A percentile compares a stretch with the other conserved stretches of the same genome.
Conservation (phyloP, 1,140 invertebrate genomes). For the Anastrepha ludens region DNA sequence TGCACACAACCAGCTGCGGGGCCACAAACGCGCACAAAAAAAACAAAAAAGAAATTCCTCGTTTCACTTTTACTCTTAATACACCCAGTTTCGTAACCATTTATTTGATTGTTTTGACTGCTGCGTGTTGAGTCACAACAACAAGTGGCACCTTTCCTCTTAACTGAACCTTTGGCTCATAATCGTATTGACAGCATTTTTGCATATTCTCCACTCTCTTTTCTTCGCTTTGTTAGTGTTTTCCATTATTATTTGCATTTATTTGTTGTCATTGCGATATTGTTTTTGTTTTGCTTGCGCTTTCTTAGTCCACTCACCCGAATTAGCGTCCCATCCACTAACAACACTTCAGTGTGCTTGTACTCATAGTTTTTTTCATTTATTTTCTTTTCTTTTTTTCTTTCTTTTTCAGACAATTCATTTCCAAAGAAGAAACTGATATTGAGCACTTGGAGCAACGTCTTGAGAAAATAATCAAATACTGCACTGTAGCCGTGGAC, state of each 20-base stretch:
- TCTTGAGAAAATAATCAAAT: slow-evolving; percentile 91
- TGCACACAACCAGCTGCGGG: too few relatives aligned
- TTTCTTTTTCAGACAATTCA: slow-evolving; percentile 80
- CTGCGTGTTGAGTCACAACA: neutral
- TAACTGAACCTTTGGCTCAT: neutral
- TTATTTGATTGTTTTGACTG: neutral
- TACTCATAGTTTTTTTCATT: neutral
- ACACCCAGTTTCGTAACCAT: neutral
- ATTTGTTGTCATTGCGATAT: neutral
- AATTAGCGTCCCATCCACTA: neutral
- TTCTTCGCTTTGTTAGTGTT: neutral
- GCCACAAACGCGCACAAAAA: neutral
- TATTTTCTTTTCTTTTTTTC: slow-evolving; percentile 70
- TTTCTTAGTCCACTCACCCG: neutral
- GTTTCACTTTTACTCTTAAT: slow-evolving; percentile 28
- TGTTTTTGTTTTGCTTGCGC: slow-evolving; percentile 14
- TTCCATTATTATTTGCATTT: neutral
- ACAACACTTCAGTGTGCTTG: neutral
- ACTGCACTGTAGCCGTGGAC: slow-evolving; percentile 89
- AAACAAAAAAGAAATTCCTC: neutral
- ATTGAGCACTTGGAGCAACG: slow-evolving; percentile 90
- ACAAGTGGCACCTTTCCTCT: neutral
- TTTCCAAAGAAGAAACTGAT: slow-evolving; percentile 89
- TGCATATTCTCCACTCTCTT: neutral
- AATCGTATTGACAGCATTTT: slow-evolving; percentile 46